Base-by-base conservation (phyloP, 2,797 vertebrate species). In the Sebastes steindachneri region DNA sequence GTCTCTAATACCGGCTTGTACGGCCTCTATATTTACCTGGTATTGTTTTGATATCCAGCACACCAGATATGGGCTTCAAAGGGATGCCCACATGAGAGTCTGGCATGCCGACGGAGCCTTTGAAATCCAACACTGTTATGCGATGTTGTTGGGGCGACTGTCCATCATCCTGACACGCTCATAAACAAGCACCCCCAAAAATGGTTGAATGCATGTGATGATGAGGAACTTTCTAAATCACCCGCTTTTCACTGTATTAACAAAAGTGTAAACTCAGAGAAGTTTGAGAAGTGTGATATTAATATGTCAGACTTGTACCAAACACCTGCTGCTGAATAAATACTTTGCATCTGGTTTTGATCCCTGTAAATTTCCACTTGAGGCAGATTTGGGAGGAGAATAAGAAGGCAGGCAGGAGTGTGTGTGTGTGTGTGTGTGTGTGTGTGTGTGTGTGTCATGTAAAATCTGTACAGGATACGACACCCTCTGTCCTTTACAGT, bases 111-210 rank as follows among this genome's bases (percentile, higher is more conserved):
- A 78, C 83, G 63, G 75, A 73, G 71, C 75, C 93, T 96, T 95
- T 95, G 93, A 95, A 96, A 96, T 87, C 63, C 73, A 91, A 95
- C 79, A 80, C 95, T 93, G 93, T 88, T 93, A 86, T 93, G 91
- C 89, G 91, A 91, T 93, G 94, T 93, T 92, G 94, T 92, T 88
- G 84, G 84, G 91, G 88, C 55, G 79, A 94, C 92, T 84, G 90
- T 92, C 92, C 60, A 41, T 94, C 91, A 92, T 68, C 71, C 69
- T 79, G 82, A 91, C 88, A 31, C 68, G 60, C 85, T 85, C 89
- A 85, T 92, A 93, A 94, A 93, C 89, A 93, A 82, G 76, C 64
- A 26, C 55, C 80, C 12, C 80, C 72, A 87, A 91, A 92, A 67
- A 89, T 68, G 75, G 77, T 19, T 51, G 45, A 55, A 45, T 37